phyloP scores from a whole-genome alignment of 2,888 invertebrate species.

The Amiota minor region DNA sequence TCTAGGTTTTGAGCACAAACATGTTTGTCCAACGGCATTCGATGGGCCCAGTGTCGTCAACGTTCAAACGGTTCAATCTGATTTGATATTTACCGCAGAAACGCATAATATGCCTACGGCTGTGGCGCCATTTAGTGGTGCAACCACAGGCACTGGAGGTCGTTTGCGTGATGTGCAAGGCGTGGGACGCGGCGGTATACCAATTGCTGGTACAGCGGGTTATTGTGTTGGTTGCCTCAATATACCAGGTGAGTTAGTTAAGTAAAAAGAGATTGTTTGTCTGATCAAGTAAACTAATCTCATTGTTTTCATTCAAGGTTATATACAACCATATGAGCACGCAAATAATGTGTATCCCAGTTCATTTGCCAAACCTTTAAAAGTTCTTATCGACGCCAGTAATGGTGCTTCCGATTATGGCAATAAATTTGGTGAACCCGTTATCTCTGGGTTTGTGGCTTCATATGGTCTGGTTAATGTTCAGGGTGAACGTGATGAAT shows the following conservation, averaged over 20 bases:
- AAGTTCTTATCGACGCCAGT: slow-evolving; percentile 94
- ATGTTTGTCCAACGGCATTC: slow-evolving; percentile 79
- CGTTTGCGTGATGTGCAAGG: slow-evolving; percentile 93
- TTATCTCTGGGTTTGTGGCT: slow-evolving; percentile 91
- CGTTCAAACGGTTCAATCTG: slow-evolving; percentile 78
- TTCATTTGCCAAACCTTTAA: slow-evolving; percentile 91
- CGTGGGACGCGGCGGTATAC: slow-evolving; percentile 94
- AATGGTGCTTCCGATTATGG: slow-evolving; percentile 99
- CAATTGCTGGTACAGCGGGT: slow-evolving; percentile 96
- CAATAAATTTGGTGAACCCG: slow-evolving; percentile 98
- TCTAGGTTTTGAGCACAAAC: slow-evolving; percentile 82
- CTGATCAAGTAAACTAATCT: not conserved
- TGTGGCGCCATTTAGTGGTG: slow-evolving; percentile 97
- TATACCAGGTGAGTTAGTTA: slow-evolving; percentile 81
- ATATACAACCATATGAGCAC: slow-evolving; percentile 91
- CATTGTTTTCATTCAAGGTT: slow-evolving; percentile 76
- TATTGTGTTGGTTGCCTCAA: slow-evolving; percentile 95
- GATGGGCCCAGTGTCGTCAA: slow-evolving; percentile 79
- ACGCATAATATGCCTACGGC: slow-evolving; percentile 99
- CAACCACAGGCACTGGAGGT: slow-evolving; percentile 98
- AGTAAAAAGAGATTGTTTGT: not conserved
- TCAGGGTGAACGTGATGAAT: slow-evolving; percentile 85
- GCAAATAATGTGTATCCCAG: slow-evolving; percentile 82
- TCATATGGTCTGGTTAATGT: slow-evolving; percentile 87
- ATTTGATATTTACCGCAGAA: slow-evolving; percentile 98